A percentile compares a stretch with the other conserved stretches of the same genome.
Evolutionary conservation across 2,113 vertebrate species (phyloP).

Genomic region (Zingel zingel): DNA sequence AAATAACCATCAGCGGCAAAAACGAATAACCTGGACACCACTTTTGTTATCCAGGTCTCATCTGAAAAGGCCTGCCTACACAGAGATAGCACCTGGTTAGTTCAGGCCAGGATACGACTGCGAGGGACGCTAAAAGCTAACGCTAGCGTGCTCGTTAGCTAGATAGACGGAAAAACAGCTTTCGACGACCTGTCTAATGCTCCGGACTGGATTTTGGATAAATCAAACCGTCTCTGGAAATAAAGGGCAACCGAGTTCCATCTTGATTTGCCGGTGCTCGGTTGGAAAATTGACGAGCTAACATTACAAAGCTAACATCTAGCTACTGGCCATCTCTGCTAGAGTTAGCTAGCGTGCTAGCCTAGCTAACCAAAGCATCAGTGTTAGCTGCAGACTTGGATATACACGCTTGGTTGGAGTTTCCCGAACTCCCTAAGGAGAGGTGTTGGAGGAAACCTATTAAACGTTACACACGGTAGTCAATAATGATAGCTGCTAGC

Average conservation of each 20-base stretch:
- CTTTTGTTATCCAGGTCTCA: slow-evolving; percentile 38
- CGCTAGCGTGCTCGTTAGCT: slow-evolving; percentile 35
- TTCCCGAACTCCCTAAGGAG: slow-evolving; percentile 4
- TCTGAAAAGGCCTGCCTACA: slow-evolving; percentile 65
- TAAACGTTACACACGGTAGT: slow-evolving; percentile 16
- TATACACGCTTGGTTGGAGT: slow-evolving; percentile 32
- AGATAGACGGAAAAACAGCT: slow-evolving; percentile 45
- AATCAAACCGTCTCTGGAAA: neutral
- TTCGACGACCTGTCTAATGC: slow-evolving; percentile 34
- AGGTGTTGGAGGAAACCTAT: slow-evolving; percentile 12
- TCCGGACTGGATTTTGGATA: slow-evolving; percentile 60
- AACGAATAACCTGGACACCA: slow-evolving; percentile 22
- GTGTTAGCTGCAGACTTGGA: slow-evolving; percentile 46
- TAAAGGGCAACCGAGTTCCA: slow-evolving; percentile 24
- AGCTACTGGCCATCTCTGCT: slow-evolving; percentile 29
- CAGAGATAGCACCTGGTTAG: slow-evolving; percentile 70
- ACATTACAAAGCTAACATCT: slow-evolving; percentile 56
- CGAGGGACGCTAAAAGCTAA: slow-evolving; percentile 72
- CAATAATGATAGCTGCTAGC: slow-evolving; percentile 79
- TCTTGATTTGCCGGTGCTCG: neutral
- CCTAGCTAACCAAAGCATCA: slow-evolving; percentile 59
- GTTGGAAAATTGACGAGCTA: slow-evolving; percentile 45
- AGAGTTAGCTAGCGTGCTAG: slow-evolving; percentile 59
- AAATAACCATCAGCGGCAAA: slow-evolving; percentile 17
- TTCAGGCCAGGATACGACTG: slow-evolving; percentile 72